Base-by-base conservation (phyloP, 2,797 vertebrate genomes). In the Cossypha niveicapilla region DNA sequence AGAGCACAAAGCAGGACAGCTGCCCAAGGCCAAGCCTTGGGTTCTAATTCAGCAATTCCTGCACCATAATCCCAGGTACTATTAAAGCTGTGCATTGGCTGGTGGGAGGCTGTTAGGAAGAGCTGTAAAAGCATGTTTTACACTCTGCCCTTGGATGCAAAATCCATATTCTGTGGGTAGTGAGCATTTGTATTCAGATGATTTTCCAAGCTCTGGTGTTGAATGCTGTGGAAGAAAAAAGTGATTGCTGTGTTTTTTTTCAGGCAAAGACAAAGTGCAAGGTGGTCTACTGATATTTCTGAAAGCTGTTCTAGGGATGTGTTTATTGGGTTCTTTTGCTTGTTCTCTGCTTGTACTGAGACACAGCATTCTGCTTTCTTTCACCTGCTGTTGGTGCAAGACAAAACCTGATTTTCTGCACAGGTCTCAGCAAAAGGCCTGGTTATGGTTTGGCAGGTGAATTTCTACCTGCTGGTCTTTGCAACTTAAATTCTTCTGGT, bases 121-220 rank as follows among this genome's bases (percentile, higher is more conserved):
- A 83, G 84, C 56, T 77, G 32, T 88, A 60, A 93, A 95, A 53
- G 15, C 23, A 28, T 47, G 13, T 58, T 79, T 62, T 63, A 44
- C 9, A 6, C 70, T 39, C 78, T 91, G 75, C 56, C 67, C 77
- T 95, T 89, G 91, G 68, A 47, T 72, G 50, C 47, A 34, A 90
- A 82, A 89, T 93, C 42, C 1, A 2, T 70, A 35, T 34, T 42
- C 78, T 88, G 48, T 88, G 9, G 28, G 35, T 56, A 77, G 78
- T 17, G 56, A 94, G 42, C 51, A 68, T 95, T 95, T 81, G 67
- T 88, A 86, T 95, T 95, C 91, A 82, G 57, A 41, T 80, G 58
- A 25, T 86, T 95, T 92, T 50, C 83, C 67, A 66, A 84, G 57
- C 71, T 85, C 35, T 78, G 65, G n/a, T 91, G 51, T 34, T 56